These are phyloP conservation scores for Gerris lacustris DNA, from an alignment of 2,888 invertebrate genomes.

Conservation along the genomic window DNA sequence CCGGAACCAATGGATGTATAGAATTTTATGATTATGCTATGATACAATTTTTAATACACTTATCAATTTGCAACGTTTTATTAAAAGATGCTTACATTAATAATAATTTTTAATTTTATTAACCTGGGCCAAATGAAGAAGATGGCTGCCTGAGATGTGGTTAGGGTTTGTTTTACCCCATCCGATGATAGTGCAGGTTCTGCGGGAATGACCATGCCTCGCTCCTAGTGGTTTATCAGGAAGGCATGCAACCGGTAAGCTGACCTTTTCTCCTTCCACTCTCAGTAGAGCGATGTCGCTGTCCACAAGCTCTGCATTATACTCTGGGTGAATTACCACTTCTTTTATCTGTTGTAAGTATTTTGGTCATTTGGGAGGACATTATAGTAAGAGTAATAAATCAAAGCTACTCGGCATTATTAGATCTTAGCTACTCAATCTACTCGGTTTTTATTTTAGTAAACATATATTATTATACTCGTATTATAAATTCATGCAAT, in stretches of 20 bases:
- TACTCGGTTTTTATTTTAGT: no score
- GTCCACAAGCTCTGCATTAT: constrained; percentile 78
- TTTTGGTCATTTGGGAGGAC: neutral
- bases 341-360: constrained; percentile 41
- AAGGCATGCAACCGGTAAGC: constrained; percentile 60
- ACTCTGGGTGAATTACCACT: constrained; percentile 69
- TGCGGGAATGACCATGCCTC: neutral
- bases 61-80: neutral
- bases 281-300: constrained; percentile 82
- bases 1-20: no score
- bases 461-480: no score
- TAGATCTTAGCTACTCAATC: no score
- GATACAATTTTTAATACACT: no score
- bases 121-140: constrained; percentile 76
- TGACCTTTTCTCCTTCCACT: constrained; percentile 55
- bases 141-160: constrained; percentile 66
- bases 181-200: constrained; percentile 67
- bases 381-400: no score
- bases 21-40: no score
- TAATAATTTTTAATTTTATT: neutral
- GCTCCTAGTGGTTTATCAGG: constrained; percentile 45
- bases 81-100: neutral
- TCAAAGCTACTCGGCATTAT: no score
- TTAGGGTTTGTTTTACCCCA: constrained; percentile 77
- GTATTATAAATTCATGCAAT: no score